A percentile compares a stretch with the other conserved stretches of the same genome.
Evolutionary conservation across 2,797 vertebrate genomes (phyloP).

Genomic region (Peromyscus attwateri): DNA sequence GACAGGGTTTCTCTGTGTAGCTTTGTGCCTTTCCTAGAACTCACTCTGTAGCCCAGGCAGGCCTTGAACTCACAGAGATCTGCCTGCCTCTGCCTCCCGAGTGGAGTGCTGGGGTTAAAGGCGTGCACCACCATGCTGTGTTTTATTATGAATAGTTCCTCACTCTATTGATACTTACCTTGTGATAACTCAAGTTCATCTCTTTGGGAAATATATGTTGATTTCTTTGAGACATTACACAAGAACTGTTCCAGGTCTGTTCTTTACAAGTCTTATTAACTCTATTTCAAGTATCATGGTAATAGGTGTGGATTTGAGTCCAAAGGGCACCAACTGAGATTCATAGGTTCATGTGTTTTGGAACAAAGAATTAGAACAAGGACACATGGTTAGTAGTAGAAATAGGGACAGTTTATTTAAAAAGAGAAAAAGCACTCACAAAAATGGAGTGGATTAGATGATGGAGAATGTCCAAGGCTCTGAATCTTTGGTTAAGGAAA

Average conservation of each 20-base stretch:
- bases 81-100: too few relatives aligned
- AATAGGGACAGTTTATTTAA: neutral
- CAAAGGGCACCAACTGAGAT: neutral
- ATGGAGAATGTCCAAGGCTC: neutral
- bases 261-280: neutral
- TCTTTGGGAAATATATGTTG: neutral
- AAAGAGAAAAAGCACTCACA: neutral
- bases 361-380: neutral
- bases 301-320: neutral
- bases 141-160: neutral
- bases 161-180: neutral
- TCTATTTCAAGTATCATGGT: neutral
- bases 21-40: too few relatives aligned
- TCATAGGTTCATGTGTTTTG: neutral
- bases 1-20: too few relatives aligned
- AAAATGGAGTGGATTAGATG: neutral
- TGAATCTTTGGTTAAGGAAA: neutral
- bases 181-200: neutral
- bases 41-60: too few relatives aligned
- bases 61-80: too few relatives aligned
- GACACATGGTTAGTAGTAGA: neutral
- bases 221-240: neutral
- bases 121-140: too few relatives aligned
- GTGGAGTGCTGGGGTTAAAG: too few relatives aligned
- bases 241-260: neutral